These are phyloP conservation scores for Cyrtonyx montezumae DNA, from an alignment of 2,113 vertebrate species.

Conservation along the genomic window DNA sequence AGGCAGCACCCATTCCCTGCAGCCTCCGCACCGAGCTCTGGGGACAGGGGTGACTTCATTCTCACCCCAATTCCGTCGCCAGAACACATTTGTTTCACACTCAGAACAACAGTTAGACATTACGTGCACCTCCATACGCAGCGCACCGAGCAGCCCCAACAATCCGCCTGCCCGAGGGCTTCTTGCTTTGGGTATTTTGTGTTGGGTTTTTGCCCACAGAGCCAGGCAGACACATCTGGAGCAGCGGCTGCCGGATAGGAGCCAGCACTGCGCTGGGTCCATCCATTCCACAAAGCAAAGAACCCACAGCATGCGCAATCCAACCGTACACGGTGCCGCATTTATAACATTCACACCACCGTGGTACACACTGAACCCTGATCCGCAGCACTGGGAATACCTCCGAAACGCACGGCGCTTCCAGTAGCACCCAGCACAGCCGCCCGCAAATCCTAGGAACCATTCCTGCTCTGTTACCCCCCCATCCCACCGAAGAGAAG, in stretches of 20 bases:
- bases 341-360: slow-evolving; percentile 29
- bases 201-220: neutral
- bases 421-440: slow-evolving; percentile 52
- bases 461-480: slow-evolving; percentile 2
- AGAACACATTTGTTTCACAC: slow-evolving; percentile 4
- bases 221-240: neutral
- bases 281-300: neutral
- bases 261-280: neutral
- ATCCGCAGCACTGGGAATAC: slow-evolving; percentile 1
- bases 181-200: neutral
- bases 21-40: neutral
- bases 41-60: slow-evolving; percentile 44
- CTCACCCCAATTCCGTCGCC: slow-evolving; percentile 33
- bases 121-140: neutral
- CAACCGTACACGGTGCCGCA: slow-evolving; percentile 6
- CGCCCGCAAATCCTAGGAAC: slow-evolving; percentile 49
- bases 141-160: neutral
- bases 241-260: neutral
- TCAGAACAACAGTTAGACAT: slow-evolving; percentile 58
- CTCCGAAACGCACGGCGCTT: slow-evolving; percentile 37
- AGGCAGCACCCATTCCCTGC: slow-evolving; percentile 26
- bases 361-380: neutral
- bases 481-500: slow-evolving; percentile 61
- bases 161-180: neutral
- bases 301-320: neutral